Percentiles rank a stretch among this genome's conserved stretches.
These are phyloP conservation scores for Fabriciana adippe DNA, from an alignment of 2,888 invertebrate species.

Conservation along the genomic window DNA sequence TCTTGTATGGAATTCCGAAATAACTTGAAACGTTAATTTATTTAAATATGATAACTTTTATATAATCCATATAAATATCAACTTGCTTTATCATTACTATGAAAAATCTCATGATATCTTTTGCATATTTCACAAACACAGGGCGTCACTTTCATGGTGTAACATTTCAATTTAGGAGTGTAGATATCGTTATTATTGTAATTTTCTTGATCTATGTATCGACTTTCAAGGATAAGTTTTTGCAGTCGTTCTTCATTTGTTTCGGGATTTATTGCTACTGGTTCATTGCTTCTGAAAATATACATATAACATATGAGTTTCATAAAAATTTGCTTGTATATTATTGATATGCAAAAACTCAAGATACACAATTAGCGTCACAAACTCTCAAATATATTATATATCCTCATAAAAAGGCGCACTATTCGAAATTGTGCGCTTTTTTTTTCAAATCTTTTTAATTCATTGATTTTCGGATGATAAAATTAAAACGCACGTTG, in stretches of 20 bases:
- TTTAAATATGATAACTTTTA: neutral
- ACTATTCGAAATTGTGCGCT: too few species aligned
- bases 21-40: too few species aligned
- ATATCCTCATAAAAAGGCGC: too few species aligned
- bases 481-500: too few species aligned
- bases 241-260: constrained; percentile 44
- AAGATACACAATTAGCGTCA: too few species aligned
- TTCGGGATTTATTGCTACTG: constrained; percentile 13
- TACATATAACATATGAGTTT: neutral
- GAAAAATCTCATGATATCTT: constrained; percentile 69
- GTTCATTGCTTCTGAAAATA: constrained; percentile 31
- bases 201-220: constrained; percentile 54
- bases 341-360: too few species aligned
- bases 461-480: too few species aligned
- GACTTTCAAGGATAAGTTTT: constrained; percentile 62
- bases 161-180: constrained; percentile 27
- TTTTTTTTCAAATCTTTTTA: too few species aligned
- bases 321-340: neutral
- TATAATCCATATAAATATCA: constrained; percentile 6
- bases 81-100: constrained; percentile 41
- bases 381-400: too few species aligned
- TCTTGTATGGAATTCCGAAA: too few species aligned
- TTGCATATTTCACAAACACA: constrained; percentile 73
- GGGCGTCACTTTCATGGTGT: constrained; percentile 44
- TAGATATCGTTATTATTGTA: constrained; percentile 30